Evolutionary conservation across 2,888 invertebrate genomes (phyloP).

Genomic region (Danaus chrysippus): DNA sequence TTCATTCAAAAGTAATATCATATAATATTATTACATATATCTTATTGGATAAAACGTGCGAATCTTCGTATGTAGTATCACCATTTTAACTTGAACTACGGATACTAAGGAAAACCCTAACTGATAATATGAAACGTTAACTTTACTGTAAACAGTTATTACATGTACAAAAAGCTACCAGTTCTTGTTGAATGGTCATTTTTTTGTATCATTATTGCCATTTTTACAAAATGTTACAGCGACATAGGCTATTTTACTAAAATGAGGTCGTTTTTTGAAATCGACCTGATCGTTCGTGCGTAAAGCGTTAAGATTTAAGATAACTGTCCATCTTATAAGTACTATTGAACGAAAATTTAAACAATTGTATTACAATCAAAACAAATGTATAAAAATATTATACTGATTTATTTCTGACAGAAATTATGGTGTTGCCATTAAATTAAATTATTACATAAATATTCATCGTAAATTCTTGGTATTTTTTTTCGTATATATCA

Average conservation of each 20-base stretch:
- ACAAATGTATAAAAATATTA: conserved; percentile 16
- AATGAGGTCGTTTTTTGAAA: conserved; percentile 16
- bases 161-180: no score
- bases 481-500: conserved; percentile 3
- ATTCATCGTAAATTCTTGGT: not conserved
- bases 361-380: not conserved
- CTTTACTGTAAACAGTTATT: no score
- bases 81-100: no score
- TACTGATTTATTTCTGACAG: not conserved
- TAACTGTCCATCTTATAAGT: no score
- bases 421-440: not conserved
- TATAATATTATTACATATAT: no score
- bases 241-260: not conserved
- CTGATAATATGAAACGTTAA: no score
- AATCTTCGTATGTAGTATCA: no score
- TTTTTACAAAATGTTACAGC: not conserved
- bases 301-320: conserved; percentile 2
- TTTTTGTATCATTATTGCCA: not conserved
- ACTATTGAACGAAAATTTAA: no score
- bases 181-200: not conserved
- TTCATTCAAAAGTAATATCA: no score
- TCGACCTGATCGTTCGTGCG: conserved; percentile 16
- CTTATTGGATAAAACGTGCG: no score
- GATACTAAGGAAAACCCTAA: no score
- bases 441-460: conserved; percentile 5